A percentile compares a stretch with the other conserved stretches of the same genome.
phyloP scores from a whole-genome alignment of 2,888 invertebrate genomes.

The Aleiodes leptofemur region DNA sequence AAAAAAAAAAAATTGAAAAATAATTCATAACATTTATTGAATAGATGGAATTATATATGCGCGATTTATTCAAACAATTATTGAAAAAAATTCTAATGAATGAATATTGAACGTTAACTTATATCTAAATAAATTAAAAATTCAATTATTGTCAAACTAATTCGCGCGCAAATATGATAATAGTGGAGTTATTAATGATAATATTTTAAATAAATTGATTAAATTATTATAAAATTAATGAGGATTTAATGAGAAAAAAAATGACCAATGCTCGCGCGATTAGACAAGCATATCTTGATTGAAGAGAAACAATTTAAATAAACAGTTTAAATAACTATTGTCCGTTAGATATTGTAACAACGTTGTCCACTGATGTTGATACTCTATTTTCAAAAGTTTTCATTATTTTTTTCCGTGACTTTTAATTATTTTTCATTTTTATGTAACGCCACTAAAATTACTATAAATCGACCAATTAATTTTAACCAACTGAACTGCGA shows the following conservation, averaged over 20 bases:
- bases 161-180: background rate
- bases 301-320: background rate
- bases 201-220: conserved; percentile 12
- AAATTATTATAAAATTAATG: conserved; percentile 9
- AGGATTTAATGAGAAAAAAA: conserved; percentile 10
- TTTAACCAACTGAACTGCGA: too few species aligned
- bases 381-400: background rate
- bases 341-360: conserved; percentile 28
- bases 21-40: conserved; percentile 24
- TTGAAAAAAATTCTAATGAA: conserved; percentile 10
- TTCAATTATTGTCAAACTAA: conserved; percentile 9
- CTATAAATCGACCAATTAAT: too few species aligned
- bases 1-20: conserved; percentile 4
- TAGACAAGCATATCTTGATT: conserved; percentile 38
- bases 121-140: conserved; percentile 7
- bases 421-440: conserved; percentile 4
- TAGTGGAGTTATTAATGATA: conserved; percentile 25
- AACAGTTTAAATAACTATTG: conserved; percentile 23
- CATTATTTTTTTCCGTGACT: background rate
- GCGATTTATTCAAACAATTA: conserved; percentile 1
- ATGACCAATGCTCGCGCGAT: conserved; percentile 44
- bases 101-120: conserved; percentile 23
- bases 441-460: too few species aligned
- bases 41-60: conserved; percentile 30
- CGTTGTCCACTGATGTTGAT: conserved; percentile 2